Base-by-base conservation (phyloP, 2,113 vertebrate species). In the Bolborhynchus lineola region DNA sequence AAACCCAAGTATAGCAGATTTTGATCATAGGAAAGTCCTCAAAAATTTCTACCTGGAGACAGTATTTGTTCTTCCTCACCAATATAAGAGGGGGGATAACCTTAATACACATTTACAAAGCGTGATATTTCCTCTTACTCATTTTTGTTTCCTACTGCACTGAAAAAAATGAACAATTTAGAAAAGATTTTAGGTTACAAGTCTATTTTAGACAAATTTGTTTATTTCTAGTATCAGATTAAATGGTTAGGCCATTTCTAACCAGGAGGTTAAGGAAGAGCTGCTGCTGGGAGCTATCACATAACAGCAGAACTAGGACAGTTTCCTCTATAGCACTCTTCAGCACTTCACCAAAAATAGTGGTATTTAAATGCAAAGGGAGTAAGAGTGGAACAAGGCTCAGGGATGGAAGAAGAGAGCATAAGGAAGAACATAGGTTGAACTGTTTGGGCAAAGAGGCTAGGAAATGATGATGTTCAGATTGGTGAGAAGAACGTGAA, bases 371-470 rank as follows among this genome's bases (percentile, higher is more conserved):
- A 81, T n/a, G 50, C 46, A 90, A 78, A 85, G 52, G 41, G 29
- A 69, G 14, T 39, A 77, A 90, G 50, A 37, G 20, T 28, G 26
- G 28, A 85, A 75, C 57, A 42, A 82, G 24, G 26, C 37, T 80
- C 94, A 83, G 42, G 41, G 53, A 72, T 64, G 39, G 80, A 76
- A 72, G 17, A 75, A 9, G 47, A 24, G 23, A 2, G 21, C 47
- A 49, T 0, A 3, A 53, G 19, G 37, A 72, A 60, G 18, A 52
- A 14, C 3, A 0, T 4, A 67, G 10, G 13, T 31, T 60, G 41
- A 88, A 42, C 31, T 42, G 19, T 41, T 33, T 50, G 29, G 41
- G 44, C 16, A 67, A 77, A 77, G 60, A 70, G 15, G 37, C 52
- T 79, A 57, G 39, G 49, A 88, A 42, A 67, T 50, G 9, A 70